phyloP scores from a whole-genome alignment of 2,113 vertebrate species.

The Xyliphius kryptos region DNA sequence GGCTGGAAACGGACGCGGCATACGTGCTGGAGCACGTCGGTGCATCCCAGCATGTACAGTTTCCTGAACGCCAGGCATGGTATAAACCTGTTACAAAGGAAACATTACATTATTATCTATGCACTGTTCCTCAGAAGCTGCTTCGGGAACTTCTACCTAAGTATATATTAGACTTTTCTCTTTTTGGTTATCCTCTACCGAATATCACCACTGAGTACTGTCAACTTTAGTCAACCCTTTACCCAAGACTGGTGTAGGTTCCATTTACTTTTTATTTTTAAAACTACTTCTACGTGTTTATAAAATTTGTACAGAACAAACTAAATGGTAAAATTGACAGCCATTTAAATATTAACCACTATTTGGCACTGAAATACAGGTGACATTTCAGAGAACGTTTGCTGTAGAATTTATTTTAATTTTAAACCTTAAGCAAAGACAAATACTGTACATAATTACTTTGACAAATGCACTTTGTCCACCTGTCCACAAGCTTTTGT shows the following conservation, averaged over 20 bases:
- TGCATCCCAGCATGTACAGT: slow-evolving; percentile 69
- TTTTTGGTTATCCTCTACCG: slow-evolving; percentile 89
- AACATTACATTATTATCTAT: slow-evolving; percentile 86
- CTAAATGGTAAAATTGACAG: too few relatives aligned
- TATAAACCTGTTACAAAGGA: slow-evolving; percentile 83
- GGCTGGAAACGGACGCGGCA: slow-evolving; percentile 71
- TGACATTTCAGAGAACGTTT: background rate
- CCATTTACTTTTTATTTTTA: too few relatives aligned
- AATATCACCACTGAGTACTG: slow-evolving; percentile 83
- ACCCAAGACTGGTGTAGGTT: too few relatives aligned
- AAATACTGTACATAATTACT: too few relatives aligned
- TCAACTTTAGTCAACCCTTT: slow-evolving; percentile 71
- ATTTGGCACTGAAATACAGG: background rate
- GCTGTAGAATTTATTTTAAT: too few relatives aligned
- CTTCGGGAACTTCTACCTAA: slow-evolving; percentile 82
- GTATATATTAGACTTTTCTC: slow-evolving; percentile 92
- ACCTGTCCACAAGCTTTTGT: too few relatives aligned
- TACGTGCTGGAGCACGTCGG: slow-evolving; percentile 73
- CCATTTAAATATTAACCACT: too few relatives aligned
- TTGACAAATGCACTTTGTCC: too few relatives aligned
- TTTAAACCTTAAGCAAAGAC: too few relatives aligned
- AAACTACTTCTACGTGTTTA: too few relatives aligned
- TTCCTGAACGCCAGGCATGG: slow-evolving; percentile 87
- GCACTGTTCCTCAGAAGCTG: slow-evolving; percentile 72
- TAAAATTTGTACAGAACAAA: too few relatives aligned